A percentile compares a stretch with the other conserved stretches of the same genome.
phyloP scores from a whole-genome alignment of 2,888 invertebrate species.

The Nemurella pictetii region DNA sequence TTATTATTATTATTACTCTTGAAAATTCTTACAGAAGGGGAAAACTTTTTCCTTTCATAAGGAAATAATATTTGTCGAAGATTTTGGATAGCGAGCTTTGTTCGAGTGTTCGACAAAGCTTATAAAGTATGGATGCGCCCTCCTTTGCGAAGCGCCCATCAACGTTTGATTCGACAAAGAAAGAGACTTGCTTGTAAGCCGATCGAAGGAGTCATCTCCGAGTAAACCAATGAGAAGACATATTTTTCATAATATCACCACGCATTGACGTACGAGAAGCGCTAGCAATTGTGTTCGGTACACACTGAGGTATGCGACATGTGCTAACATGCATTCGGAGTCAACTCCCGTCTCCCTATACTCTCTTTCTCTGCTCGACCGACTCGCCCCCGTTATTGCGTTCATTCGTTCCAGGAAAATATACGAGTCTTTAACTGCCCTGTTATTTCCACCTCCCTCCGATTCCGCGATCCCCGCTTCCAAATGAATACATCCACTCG shows the following conservation, averaged over 20 bases:
- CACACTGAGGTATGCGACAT: background rate
- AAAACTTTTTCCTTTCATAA: background rate
- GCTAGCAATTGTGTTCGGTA: background rate
- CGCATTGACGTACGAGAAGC: background rate
- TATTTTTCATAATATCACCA: background rate
- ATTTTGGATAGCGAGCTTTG: constrained; percentile 6
- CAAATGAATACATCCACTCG: background rate
- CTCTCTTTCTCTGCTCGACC: too few relatives aligned
- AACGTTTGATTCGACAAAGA: background rate
- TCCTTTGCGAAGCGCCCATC: background rate
- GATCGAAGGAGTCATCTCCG: background rate
- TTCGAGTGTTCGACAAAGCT: constrained; percentile 22
- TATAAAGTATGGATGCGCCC: background rate
- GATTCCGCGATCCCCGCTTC: background rate
- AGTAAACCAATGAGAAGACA: background rate
- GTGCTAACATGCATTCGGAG: background rate
- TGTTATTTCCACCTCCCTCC: too few relatives aligned
- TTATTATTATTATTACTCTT: constrained; percentile 12
- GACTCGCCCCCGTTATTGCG: background rate
- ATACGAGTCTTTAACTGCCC: background rate
- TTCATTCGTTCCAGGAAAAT: background rate
- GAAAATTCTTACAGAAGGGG: constrained; percentile 11
- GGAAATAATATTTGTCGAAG: constrained; percentile 24
- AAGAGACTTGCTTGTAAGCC: background rate
- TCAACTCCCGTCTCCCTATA: background rate